A percentile compares a stretch with the other conserved stretches of the same genome.
Evolutionary conservation across 2,888 invertebrate species (phyloP).

Genomic region (Zootermopsis nevadensis): DNA sequence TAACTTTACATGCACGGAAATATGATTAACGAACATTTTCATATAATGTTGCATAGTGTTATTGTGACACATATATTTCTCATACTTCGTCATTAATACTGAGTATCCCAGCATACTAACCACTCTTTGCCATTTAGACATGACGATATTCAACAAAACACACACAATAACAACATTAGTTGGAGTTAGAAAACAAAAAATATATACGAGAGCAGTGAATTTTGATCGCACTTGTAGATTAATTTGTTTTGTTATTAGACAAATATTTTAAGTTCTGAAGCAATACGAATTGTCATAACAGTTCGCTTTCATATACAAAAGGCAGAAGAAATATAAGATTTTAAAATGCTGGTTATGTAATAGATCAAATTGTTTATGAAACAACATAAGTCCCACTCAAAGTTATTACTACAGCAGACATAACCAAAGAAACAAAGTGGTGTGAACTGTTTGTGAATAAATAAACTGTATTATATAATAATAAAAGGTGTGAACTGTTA

Average conservation of each 20-base stretch:
- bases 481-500: conserved; percentile 27
- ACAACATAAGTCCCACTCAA: not conserved
- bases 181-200: not conserved
- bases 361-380: conserved; percentile 30
- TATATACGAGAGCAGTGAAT: not conserved
- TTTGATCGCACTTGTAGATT: not conserved
- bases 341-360: conserved; percentile 28
- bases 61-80: not conserved
- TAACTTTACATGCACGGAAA: not conserved
- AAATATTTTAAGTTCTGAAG: conserved; percentile 40
- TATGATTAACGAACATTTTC: not conserved
- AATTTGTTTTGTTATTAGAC: conserved; percentile 3
- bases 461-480: conserved; percentile 29
- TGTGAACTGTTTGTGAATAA: not conserved
- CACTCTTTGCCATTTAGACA: not conserved
- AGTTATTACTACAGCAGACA: not conserved
- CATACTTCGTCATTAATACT: not conserved
- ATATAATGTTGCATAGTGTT: not conserved
- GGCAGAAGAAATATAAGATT: not conserved
- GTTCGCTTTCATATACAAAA: not conserved
- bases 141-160: not conserved
- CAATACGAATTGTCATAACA: conserved; percentile 36
- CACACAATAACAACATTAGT: not conserved
- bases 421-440: not conserved
- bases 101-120: not conserved